These are phyloP conservation scores for Papilio protenor DNA, from an alignment of 2,888 invertebrate genomes.

Conservation along the genomic window DNA sequence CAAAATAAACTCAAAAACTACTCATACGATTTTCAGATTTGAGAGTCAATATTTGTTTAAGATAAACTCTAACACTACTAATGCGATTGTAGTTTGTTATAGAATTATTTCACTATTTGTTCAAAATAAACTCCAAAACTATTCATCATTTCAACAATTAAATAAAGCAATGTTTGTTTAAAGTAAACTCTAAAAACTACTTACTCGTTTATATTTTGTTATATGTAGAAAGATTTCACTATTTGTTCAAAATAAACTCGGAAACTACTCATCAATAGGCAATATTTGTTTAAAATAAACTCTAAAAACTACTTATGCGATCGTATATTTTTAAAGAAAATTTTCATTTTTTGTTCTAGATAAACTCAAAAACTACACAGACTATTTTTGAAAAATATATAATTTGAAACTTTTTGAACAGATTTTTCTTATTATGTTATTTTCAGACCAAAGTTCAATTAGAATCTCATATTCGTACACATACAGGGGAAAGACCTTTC, in stretches of 20 bases:
- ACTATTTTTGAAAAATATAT: not conserved
- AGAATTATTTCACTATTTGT: not conserved
- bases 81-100: not conserved
- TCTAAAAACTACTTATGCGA: not conserved
- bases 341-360: too few relatives aligned
- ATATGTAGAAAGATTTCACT: not conserved
- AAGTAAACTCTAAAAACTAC: not conserved
- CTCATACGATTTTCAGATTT: not conserved
- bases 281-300: not conserved
- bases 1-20: not conserved
- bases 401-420: too few relatives aligned
- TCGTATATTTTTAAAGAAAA: not conserved
- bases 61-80: not conserved
- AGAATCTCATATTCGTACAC: constrained; percentile 75
- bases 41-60: not conserved
- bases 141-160: not conserved
- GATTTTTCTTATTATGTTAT: not conserved
- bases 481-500: constrained; percentile 65
- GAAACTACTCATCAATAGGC: not conserved
- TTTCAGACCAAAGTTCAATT: constrained; percentile 73
- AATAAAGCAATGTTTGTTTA: not conserved
- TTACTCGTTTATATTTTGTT: too few relatives aligned
- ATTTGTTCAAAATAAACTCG: not conserved
- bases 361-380: not conserved
- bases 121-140: not conserved